Percentiles rank a stretch among this genome's conserved stretches.
Conservation (phyloP, 2,888 invertebrate species). For the Acleris emargana region DNA sequence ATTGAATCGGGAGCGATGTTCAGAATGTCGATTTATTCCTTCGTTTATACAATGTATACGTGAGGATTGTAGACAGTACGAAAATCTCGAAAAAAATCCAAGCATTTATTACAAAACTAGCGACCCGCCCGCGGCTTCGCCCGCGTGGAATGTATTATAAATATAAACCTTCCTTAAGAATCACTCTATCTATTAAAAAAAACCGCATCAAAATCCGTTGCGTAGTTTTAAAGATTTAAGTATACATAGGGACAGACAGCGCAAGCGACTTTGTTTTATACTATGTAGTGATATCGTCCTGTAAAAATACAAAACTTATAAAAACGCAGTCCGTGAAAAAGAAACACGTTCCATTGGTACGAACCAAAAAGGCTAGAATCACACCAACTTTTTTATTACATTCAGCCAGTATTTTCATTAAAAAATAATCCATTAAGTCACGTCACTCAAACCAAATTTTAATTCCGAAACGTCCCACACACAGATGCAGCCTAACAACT, state of each 20-base stretch:
- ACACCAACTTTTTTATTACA: neutral
- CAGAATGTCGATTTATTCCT: conserved; percentile 37
- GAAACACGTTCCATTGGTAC: too few relatives aligned
- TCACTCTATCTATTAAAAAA: too few relatives aligned
- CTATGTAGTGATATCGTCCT: too few relatives aligned
- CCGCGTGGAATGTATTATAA: too few relatives aligned
- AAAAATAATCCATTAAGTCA: conserved; percentile 34
- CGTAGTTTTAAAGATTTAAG: too few relatives aligned
- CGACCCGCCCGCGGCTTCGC: too few relatives aligned
- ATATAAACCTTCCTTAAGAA: too few relatives aligned
- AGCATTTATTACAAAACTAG: neutral
- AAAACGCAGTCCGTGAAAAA: neutral
- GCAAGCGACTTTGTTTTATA: too few relatives aligned
- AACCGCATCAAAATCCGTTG: too few relatives aligned
- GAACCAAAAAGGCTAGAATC: too few relatives aligned
- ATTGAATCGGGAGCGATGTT: conserved; percentile 36
- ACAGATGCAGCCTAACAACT: conserved; percentile 23
- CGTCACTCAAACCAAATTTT: conserved; percentile 33
- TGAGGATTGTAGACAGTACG: conserved; percentile 20
- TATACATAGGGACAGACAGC: too few relatives aligned
- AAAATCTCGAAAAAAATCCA: neutral
- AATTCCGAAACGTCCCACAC: conserved; percentile 33
- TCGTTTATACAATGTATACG: conserved; percentile 26
- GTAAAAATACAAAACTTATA: too few relatives aligned
- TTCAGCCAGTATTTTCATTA: conserved; percentile 23